Base-by-base conservation (phyloP, 2,888 invertebrate genomes). In the Hetaerina titia region DNA sequence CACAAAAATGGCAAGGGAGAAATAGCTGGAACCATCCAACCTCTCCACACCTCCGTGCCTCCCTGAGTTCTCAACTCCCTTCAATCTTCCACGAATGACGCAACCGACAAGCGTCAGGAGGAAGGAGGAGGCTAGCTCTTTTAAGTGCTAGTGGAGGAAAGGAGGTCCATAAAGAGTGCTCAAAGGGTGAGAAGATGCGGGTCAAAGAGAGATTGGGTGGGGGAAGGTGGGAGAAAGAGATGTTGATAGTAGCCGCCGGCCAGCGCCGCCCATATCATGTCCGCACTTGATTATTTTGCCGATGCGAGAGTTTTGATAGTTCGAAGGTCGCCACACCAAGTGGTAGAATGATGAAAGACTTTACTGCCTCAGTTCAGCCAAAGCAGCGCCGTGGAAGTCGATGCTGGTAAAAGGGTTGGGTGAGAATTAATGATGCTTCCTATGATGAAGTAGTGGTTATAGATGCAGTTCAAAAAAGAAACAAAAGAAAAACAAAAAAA, bases 261-360 rank as follows among this genome's bases (percentile, higher is more conserved):
- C 58, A n/a, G 56, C 22, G n/a, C 31, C 92, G 64, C 92, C 92
- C 60, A 69, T 56, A 13, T 64, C 63, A 31, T 56, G 64, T 45
- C 92, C 92, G 19, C 22, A 63, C 64, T 74, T 92, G 69, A 92
- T 92, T 92, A 92, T 92, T 92, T 92, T 22, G 92, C 57, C 92
- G 74, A 90, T 90, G 64, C 64, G 63, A 31, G 60, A 92, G 69
- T 57, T 92, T 69, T 81, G 25, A 81, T 31, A 13, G 81, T 22
- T 69, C 25, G 81, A 31, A 31, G 81, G 31, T 8, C 11, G 25
- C 81, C 7, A 2, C 13, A 81, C 31, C 31, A 81, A 13, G 2
- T 0, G 81, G 81, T 9, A 15, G 31, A 81, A 81, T 81, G 81
- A 31, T 31, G 13, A 31, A 81, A 81, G 81, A 81, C 81, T 31